These are phyloP conservation scores for Notospermus geniculatus DNA, from an alignment of 1,140 invertebrate genomes.

Conservation along the genomic window DNA sequence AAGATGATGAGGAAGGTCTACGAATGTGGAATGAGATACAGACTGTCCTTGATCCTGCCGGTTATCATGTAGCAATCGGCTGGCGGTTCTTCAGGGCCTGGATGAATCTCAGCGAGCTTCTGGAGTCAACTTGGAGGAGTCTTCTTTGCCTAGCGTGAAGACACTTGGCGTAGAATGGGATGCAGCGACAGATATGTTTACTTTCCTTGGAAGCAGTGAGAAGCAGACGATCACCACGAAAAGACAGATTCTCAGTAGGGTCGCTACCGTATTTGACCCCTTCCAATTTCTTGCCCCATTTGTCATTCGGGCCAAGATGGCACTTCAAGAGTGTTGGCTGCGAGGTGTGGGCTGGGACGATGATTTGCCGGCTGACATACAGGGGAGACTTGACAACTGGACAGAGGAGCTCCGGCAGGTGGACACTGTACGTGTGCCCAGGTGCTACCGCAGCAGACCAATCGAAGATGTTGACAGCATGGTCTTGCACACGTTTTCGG, in stretches of 20 bases:
- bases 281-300: not conserved
- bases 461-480: not conserved
- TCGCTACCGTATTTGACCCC: constrained; percentile 7
- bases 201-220: not conserved
- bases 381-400: not conserved
- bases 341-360: constrained; percentile 7
- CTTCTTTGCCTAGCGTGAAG: not conserved
- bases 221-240: not conserved
- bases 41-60: not conserved
- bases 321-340: constrained; percentile 10
- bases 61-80: constrained; percentile 5
- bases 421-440: not conserved
- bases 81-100: not conserved
- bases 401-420: not conserved
- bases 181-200: constrained; percentile 18
- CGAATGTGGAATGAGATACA: not conserved
- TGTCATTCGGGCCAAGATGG: constrained; percentile 3
- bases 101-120: not conserved
- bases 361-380: not conserved
- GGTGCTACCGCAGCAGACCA: not conserved
- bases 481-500: constrained; percentile 1
- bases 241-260: not conserved
- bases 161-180: constrained; percentile 13
- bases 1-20: not conserved
- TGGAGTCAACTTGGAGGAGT: not conserved